Conservation (phyloP, 92 coral and sea anemone genomes). For the Siderastrea siderea region DNA sequence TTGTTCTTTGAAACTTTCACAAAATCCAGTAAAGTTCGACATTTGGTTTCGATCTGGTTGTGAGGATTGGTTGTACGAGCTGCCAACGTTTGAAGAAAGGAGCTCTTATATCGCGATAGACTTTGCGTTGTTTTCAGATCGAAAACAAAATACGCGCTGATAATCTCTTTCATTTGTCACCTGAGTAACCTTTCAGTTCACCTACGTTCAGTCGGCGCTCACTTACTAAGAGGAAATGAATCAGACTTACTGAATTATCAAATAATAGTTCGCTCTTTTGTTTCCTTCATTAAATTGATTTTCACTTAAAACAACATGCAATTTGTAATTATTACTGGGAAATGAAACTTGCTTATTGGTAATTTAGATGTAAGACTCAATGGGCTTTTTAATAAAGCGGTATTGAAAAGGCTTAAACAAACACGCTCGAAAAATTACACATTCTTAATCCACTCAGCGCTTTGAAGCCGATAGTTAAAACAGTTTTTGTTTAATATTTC, state of each 20-base stretch:
- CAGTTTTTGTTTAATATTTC: neutral
- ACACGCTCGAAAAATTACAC: neutral
- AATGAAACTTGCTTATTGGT: constrained; percentile 8
- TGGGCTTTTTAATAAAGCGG: neutral
- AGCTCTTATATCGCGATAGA: neutral
- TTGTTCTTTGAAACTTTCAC: constrained; percentile 16
- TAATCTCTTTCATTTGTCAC: neutral
- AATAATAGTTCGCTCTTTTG: neutral
- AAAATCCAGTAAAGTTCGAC: neutral
- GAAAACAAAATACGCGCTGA: neutral
- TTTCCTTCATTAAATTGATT: neutral
- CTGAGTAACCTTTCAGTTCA: neutral
- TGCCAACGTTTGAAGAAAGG: too few species aligned
- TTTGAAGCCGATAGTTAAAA: neutral
- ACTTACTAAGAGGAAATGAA: neutral
- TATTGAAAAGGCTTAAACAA: neutral
- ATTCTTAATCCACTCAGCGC: neutral
- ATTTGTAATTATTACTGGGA: neutral
- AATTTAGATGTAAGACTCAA: neutral
- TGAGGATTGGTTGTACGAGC: neutral
- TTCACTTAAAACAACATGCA: neutral
- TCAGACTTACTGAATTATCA: neutral
- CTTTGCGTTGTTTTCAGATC: neutral
- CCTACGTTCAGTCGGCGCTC: neutral
- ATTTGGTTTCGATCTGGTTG: neutral